phyloP scores from a whole-genome alignment of 2,113 vertebrate genomes.

The Strix uralensis region DNA sequence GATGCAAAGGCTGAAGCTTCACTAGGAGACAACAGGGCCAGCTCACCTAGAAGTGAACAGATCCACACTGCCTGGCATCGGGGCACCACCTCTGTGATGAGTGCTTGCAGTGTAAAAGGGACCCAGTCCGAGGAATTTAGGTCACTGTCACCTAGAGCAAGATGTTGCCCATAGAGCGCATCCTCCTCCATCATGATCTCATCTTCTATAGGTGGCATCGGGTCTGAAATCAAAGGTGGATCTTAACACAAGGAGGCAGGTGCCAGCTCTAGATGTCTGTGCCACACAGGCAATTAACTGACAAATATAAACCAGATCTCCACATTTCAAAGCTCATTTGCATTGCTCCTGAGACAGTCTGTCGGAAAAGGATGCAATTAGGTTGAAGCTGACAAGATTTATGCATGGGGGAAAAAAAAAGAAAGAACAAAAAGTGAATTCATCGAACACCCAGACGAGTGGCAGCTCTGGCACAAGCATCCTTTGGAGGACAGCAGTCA shows the following conservation, averaged over 20 bases:
- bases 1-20: not conserved
- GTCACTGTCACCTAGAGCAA: not conserved
- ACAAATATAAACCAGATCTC: conserved; percentile 56
- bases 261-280: conserved; percentile 17
- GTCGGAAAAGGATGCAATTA: conserved; percentile 28
- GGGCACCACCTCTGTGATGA: not conserved
- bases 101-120: not conserved
- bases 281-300: conserved; percentile 36
- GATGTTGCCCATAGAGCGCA: fast-evolving
- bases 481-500: not conserved
- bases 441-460: not conserved
- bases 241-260: conserved; percentile 5
- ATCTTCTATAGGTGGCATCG: fast-evolving
- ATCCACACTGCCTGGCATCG: not conserved
- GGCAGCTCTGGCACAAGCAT: not conserved
- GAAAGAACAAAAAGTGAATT: not conserved
- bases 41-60: not conserved
- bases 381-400: conserved; percentile 9
- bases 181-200: not conserved
- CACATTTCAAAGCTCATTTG: conserved; percentile 51
- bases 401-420: not conserved
- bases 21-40: not conserved
- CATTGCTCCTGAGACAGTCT: conserved; percentile 52
- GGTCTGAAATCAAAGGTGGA: conserved; percentile 22
- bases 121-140: not conserved